These are phyloP conservation scores for Eucriotettix oculatus DNA, from an alignment of 2,888 invertebrate genomes.

Conservation along the genomic window DNA sequence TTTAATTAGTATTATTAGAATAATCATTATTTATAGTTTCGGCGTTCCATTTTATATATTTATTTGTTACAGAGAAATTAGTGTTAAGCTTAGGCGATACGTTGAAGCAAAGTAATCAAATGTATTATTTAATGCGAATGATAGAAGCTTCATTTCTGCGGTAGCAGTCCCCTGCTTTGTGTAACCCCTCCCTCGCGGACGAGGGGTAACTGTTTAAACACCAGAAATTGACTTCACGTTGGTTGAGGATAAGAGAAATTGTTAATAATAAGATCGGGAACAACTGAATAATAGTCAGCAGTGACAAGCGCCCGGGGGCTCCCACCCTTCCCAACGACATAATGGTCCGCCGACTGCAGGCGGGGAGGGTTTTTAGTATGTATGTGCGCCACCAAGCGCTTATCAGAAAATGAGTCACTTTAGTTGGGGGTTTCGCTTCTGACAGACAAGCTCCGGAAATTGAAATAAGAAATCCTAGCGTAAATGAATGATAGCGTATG, in stretches of 20 bases:
- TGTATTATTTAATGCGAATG: too few relatives aligned
- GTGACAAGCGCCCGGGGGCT: not conserved
- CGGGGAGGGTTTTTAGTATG: constrained; percentile 2
- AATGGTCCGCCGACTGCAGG: constrained; percentile 8
- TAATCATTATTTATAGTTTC: too few relatives aligned
- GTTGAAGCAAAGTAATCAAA: too few relatives aligned
- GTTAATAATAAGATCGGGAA: constrained; percentile 1
- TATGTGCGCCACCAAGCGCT: constrained; percentile 3
- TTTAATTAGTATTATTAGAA: too few relatives aligned
- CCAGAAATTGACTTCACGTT: constrained; percentile 10
- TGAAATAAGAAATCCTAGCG: constrained; percentile 16
- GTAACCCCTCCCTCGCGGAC: not conserved
- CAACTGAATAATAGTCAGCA: not conserved
- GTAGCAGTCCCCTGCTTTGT: too few relatives aligned
- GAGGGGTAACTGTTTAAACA: not conserved
- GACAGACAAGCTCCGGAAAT: constrained; percentile 15
- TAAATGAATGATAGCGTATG: constrained; percentile 14
- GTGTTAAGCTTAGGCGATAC: too few relatives aligned
- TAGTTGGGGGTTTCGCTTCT: constrained; percentile 10
- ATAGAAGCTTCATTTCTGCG: too few relatives aligned
- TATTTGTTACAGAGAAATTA: too few relatives aligned
- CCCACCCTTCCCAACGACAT: constrained; percentile 6
- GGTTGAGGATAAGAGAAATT: constrained; percentile 10
- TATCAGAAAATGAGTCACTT: constrained; percentile 16
- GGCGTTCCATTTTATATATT: too few relatives aligned